Evolutionary conservation across 2,888 invertebrate species (phyloP).

Genomic region (Dynastes hyllus): DNA sequence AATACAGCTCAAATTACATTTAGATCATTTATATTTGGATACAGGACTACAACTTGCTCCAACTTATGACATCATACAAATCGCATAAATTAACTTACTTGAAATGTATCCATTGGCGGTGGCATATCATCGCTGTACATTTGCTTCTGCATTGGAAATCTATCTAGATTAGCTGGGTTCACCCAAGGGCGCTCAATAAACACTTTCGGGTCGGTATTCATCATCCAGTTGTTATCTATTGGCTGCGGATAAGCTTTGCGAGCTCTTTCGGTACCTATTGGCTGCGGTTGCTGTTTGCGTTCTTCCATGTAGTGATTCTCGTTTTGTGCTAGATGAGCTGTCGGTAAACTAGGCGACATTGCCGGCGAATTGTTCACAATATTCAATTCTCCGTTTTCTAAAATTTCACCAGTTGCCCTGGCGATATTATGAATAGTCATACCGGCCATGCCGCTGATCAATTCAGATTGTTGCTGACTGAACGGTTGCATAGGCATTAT

Average conservation of each 20-base stretch:
- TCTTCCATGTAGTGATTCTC: slow-evolving; percentile 69
- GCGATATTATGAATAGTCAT: slow-evolving; percentile 68
- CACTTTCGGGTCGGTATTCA: slow-evolving; percentile 55
- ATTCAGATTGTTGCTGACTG: slow-evolving; percentile 65
- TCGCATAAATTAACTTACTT: slow-evolving; percentile 48
- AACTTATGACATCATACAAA: background rate
- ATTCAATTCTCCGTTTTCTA: slow-evolving; percentile 70
- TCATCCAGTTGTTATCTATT: slow-evolving; percentile 57
- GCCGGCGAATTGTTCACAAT: slow-evolving; percentile 73
- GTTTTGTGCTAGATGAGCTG: slow-evolving; percentile 54
- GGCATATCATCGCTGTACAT: slow-evolving; percentile 70
- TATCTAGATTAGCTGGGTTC: slow-evolving; percentile 58
- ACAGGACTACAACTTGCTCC: no score
- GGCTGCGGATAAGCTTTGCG: slow-evolving; percentile 74
- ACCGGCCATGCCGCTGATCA: slow-evolving; percentile 68
- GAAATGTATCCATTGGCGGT: slow-evolving; percentile 69
- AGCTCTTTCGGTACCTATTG: slow-evolving; percentile 89
- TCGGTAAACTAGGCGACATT: slow-evolving; percentile 67
- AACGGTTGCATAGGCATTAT: slow-evolving; percentile 65
- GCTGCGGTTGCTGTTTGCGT: slow-evolving; percentile 73
- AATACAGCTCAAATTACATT: no score
- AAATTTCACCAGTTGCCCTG: slow-evolving; percentile 64
- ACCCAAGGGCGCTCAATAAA: slow-evolving; percentile 53
- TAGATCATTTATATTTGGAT: no score
- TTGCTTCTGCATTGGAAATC: slow-evolving; percentile 61